Conservation (phyloP, 2,888 invertebrate species). For the Drosophila diplacantha region DNA sequence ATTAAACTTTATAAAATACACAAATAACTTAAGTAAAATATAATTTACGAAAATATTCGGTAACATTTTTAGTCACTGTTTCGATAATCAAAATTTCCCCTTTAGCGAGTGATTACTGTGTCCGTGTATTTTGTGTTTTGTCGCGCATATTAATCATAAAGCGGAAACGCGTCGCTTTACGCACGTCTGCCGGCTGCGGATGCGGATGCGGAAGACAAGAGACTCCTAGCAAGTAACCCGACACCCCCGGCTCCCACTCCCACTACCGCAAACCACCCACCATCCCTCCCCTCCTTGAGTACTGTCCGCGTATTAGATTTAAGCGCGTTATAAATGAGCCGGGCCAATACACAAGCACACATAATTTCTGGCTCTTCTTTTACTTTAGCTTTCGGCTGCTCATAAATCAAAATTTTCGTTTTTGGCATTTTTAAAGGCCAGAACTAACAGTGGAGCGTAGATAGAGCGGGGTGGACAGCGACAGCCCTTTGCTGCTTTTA, state of each 20-base stretch:
- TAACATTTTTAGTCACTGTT: background rate
- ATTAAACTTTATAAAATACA: background rate
- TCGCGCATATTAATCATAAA: slow-evolving; percentile 72
- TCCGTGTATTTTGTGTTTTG: slow-evolving; percentile 68
- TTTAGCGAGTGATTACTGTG: background rate
- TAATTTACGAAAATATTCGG: background rate
- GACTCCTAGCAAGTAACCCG: slow-evolving; percentile 43
- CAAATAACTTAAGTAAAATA: background rate
- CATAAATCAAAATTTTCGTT: slow-evolving; percentile 71
- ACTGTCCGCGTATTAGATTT: slow-evolving; percentile 66
- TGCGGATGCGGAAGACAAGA: slow-evolving; percentile 53
- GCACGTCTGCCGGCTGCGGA: slow-evolving; percentile 68
- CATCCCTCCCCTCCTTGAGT: slow-evolving; percentile 16
- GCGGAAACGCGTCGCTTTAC: slow-evolving; percentile 73
- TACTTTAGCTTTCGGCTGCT: slow-evolving; percentile 41
- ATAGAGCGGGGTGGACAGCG: slow-evolving; percentile 4
- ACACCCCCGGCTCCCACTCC: slow-evolving; percentile 12
- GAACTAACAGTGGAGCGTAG: slow-evolving; percentile 22
- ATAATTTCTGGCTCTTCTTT: slow-evolving; percentile 31
- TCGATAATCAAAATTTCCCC: background rate
- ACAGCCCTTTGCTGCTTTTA: slow-evolving; percentile 62
- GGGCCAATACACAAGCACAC: slow-evolving; percentile 54
- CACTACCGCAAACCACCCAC: background rate
- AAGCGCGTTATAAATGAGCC: slow-evolving; percentile 71
- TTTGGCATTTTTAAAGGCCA: slow-evolving; percentile 66